Percentiles rank a stretch among this genome's conserved stretches.
These are phyloP conservation scores for Laticauda laticaudata DNA, from an alignment of 2,113 vertebrate genomes.

Conservation along the genomic window DNA sequence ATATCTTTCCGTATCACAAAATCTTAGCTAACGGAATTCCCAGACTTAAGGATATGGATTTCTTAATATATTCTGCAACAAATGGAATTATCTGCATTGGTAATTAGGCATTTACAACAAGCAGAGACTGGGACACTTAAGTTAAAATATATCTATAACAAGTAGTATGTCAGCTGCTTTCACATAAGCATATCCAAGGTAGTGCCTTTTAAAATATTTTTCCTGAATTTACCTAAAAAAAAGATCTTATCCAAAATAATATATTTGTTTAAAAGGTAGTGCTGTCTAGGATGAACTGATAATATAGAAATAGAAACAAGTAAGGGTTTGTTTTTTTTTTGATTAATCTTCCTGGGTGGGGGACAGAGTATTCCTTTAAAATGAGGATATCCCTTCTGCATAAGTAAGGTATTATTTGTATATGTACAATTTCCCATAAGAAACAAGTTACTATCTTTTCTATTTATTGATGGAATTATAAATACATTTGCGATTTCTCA, in stretches of 20 bases:
- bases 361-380: neutral
- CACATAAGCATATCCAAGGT: neutral
- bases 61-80: constrained; percentile 48
- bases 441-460: constrained; percentile 65
- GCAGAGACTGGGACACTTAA: constrained; percentile 8
- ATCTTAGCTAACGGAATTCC: constrained; percentile 56
- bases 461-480: constrained; percentile 72
- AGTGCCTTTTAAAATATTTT: constrained; percentile 14
- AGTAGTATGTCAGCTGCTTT: neutral
- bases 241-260: neutral
- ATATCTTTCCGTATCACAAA: constrained; percentile 55
- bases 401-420: neutral
- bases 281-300: neutral
- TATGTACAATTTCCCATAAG: constrained; percentile 55
- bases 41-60: constrained; percentile 58
- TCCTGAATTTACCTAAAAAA: neutral
- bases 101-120: constrained; percentile 32
- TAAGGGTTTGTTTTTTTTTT: neutral
- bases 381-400: neutral
- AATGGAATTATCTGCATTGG: constrained; percentile 38
- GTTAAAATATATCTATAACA: neutral
- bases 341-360: neutral
- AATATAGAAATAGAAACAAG: neutral
- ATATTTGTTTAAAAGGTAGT: neutral
- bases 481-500: constrained; percentile 72